Base-by-base conservation (phyloP, 2,888 invertebrate genomes). In the Alloplasta piceator region DNA sequence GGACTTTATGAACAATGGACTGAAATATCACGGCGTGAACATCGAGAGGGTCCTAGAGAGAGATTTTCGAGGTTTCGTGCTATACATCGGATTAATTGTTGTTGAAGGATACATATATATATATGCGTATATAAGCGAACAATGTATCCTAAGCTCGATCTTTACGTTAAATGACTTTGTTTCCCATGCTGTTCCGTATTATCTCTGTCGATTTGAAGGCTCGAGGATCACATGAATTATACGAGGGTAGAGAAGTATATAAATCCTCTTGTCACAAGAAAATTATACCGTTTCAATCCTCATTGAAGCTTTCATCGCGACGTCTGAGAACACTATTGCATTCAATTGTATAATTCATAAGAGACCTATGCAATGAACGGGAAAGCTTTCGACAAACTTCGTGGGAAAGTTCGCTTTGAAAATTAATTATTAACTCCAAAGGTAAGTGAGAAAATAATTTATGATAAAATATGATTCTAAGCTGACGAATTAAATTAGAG, bases 1-100 rank as follows among this genome's bases (percentile, higher is more conserved):
- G 58, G 50, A 67, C 70, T 73, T 39, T 68, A 80, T 82, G 73
- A 78, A 78, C 80, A 82, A 78, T 83, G 78, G 78, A 80, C 71
- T 70, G 9, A 72, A 82, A 68, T 77, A 74, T 81, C 77, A 26
- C 26, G 64, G 50, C 38, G 46, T 58, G 64, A 74, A 74, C 73
- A 78, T 74, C 60, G 43, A 26, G 3, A 26, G 26, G 26, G 26
- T 68, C 71, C 39, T 46, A 61, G 50, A n/a, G 38, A 50, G 66
- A 75, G 73, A 68, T 77, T 77, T 81, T 60, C 70, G 5, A 7
- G 60, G 66, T 70, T 77, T 46, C 77, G 52, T 77, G 58, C 73
- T 60, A 26, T 26, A 26, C 26, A 64, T 41, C 66, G 74, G 64
- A 77, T 81, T 81, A 78, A 77, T 77, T 74, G 73, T 60, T 78